Evolutionary conservation across 2,888 invertebrate species (phyloP).

Genomic region (Campoletis raptor): DNA sequence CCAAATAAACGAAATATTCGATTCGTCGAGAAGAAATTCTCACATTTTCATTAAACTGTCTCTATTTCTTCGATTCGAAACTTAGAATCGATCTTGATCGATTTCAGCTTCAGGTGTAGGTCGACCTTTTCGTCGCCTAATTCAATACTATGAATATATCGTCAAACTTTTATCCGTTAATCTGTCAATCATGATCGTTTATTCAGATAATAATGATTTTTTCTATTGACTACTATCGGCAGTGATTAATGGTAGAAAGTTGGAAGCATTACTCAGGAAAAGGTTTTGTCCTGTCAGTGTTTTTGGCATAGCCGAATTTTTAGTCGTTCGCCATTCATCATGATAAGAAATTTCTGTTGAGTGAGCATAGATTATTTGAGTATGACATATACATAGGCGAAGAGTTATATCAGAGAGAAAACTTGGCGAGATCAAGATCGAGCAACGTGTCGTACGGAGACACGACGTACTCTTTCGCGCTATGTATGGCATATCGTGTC

Average conservation of each 20-base stretch:
- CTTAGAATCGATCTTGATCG: background rate
- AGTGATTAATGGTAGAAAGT: slow-evolving; percentile 8
- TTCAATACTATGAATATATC: background rate
- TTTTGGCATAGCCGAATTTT: slow-evolving; percentile 3
- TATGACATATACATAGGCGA: slow-evolving; percentile 13
- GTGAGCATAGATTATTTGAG: background rate
- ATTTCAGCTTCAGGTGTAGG: background rate
- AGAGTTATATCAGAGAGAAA: slow-evolving; percentile 9
- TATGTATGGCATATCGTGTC: slow-evolving; percentile 30
- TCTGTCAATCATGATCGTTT: background rate
- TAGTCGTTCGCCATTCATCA: background rate
- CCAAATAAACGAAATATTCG: no score
- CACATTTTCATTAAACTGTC: no score
- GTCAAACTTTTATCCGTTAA: background rate
- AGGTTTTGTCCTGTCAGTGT: background rate
- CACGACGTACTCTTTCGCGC: slow-evolving; percentile 30
- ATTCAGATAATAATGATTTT: background rate
- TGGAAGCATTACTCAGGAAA: background rate
- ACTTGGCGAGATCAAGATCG: slow-evolving; percentile 56
- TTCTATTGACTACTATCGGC: background rate
- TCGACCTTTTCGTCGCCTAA: background rate
- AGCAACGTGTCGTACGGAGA: slow-evolving; percentile 57
- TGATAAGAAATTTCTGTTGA: slow-evolving; percentile 11
- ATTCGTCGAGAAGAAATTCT: no score
- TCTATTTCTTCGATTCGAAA: no score